These are phyloP conservation scores for Scartelaos histophorus DNA, from an alignment of 2,113 vertebrate genomes.

Conservation along the genomic window DNA sequence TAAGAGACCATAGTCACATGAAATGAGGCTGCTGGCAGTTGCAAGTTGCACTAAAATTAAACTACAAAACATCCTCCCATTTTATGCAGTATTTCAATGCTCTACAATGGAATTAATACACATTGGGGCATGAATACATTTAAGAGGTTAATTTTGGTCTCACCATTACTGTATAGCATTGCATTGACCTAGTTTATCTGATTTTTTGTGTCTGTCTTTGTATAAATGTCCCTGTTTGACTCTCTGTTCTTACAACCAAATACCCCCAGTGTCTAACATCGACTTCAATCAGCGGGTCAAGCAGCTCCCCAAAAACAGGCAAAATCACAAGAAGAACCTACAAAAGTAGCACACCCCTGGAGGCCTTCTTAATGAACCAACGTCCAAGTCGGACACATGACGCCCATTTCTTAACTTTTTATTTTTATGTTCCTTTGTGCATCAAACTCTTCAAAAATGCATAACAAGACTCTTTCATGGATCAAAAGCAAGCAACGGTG, in stretches of 20 bases:
- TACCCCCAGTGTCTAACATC: neutral
- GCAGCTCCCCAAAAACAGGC: conserved; percentile 6
- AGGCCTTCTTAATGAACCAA: conserved; percentile 57
- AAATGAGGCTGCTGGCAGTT: too few species aligned
- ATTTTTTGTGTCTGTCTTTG: neutral
- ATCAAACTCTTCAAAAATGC: conserved; percentile 63
- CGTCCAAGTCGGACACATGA: conserved; percentile 63
- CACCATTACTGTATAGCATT: neutral
- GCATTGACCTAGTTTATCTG: neutral
- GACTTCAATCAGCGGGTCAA: conserved; percentile 25
- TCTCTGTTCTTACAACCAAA: neutral
- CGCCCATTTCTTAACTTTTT: conserved; percentile 49
- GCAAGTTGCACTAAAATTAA: too few species aligned
- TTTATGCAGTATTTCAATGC: too few species aligned
- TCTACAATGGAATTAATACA: too few species aligned
- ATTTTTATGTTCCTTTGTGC: conserved; percentile 53
- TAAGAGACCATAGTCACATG: too few species aligned
- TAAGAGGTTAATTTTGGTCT: neutral
- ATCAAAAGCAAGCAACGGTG: conserved; percentile 63
- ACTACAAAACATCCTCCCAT: too few species aligned
- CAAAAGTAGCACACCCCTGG: conserved; percentile 29
- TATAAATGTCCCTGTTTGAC: neutral
- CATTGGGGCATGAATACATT: too few species aligned
- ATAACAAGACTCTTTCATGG: conserved; percentile 67
- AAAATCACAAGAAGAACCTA: conserved; percentile 35